Evolutionary conservation across 2,113 vertebrate species (phyloP), one percentile per base, ranked within the genome.

Genomic region (Phylloscopus whistleri): DNA sequence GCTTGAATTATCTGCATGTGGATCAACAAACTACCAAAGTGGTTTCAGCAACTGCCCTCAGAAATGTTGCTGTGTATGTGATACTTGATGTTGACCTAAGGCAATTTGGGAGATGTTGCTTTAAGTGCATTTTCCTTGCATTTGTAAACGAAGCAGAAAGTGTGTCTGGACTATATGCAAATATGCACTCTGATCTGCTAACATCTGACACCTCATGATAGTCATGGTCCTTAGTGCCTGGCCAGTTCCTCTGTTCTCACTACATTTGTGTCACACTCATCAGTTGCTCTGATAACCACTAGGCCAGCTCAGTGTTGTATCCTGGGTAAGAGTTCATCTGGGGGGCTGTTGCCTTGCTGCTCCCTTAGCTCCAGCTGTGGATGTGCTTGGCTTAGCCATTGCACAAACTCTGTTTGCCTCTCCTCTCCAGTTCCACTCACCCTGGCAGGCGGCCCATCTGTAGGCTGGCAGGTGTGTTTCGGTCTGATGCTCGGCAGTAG

Each of bases 391-490:
- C 24, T 70, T 26, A 48, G 44, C 12, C 21, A 1, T 6, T 16
- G 51, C 16, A 13, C 15, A 35, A 63, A 24, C 2, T 1, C 4
- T 33, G 15, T 52, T 48, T 48, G 27, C 11, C 12, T 67, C 16
- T 23, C 27, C 23, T 67, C 39, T 17, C 21, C 48, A 6, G 28
- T 18, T 23, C 35, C 28, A 5, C 28, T 30, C 1, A 3, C 7
- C 13, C 19, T 62, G 2, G 2, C 48, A 56, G 69, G 37, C 58
- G 51, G 14, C 44, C 28, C 35, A 5, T 41, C 35, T 0, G 0
- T 23, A 37, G 41, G 35, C 63, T 41, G 55, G 33, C 1, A 0
- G 2, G 10, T 21, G 12, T 2, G 4, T 24, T 1, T 1, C 28
- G 14, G 30, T 11, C 69, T 35, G 69, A 14, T 35, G 26, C 1